Base-by-base conservation (phyloP, 2,888 invertebrate genomes). In the Auanema freiburgensis region DNA sequence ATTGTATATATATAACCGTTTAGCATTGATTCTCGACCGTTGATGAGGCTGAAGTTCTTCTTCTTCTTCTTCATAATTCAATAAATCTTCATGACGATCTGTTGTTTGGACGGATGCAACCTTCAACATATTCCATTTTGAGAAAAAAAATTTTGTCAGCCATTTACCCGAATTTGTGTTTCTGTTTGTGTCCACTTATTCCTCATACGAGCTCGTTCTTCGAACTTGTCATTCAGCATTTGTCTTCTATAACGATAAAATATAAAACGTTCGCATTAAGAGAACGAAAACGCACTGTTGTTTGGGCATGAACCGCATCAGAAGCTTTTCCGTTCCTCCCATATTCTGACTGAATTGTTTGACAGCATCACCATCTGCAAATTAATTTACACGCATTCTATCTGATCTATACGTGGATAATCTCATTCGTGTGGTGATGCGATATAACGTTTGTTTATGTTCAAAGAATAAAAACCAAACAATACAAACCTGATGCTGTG, bases 1-100 rank as follows among this genome's bases (percentile, higher is more conserved):
- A 51, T 81, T 81, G 67, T 81, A 81, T 60, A 81, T 81, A 66
- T 81, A 81, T 53, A 81, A 63, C 57, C 74, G 51, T 59, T 68
- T 57, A 8, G 74, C 69, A 23, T 69, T 67, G 53, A 74, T 71
- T 23, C 71, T 24, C 1, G 67, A 67, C 14, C 66, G 67, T 46
- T 65, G 63, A 46, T 67, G 65, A 2, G 59, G 58, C 50, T 65
- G 57, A 40, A 65, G 59, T 49, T 70, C 60, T 18, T 76, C 76
- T 40, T 73, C 71, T 1, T 66, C 63, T n/a, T 61, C 68, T 2
- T 66, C 67, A 14, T 67, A 66, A 40, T 59, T 44, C 65, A 69
- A 65, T 1, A 63, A 55, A 8, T 66, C 64, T 16, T 72, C 72
- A 33, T 70, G 68, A 23, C 63, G 56, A 23, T 71, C 73, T 3